Evolutionary conservation across 2,113 vertebrate genomes (phyloP), one percentile per base, ranked within the genome.

Genomic region (Illadopsis cleaveri): DNA sequence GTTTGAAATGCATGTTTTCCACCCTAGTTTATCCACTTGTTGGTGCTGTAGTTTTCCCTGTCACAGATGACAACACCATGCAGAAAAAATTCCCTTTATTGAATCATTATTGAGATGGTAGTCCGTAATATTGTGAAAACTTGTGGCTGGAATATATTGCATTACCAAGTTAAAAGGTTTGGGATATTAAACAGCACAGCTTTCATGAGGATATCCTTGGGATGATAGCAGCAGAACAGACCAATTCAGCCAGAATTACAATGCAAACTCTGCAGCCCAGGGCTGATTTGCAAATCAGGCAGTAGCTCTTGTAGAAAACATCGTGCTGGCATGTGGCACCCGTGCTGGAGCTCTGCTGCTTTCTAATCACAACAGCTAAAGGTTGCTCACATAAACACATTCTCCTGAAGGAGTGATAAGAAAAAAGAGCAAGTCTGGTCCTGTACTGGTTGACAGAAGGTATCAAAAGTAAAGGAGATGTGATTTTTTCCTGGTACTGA

Each of bases 301-400:
- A 88, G 20, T 24, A 45, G 38, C 15, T 38, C 35, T 71, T 75
- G 44, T 18, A 72, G 12, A 72, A 77, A 89, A 25, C 17, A 24
- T 19, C 8, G 0, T 33, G 23, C 66, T 93, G 38, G 16, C 79
- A 17, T 57, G 21, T 47, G 82, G 9, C 22, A 33, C 79, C 75
- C 62, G 38, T 65, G 19, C 42, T 44, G 71, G 40, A 30, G 77
- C 95, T 86, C 37, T 35, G 15, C 30, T 38, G 31, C 23, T 53
- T 90, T 95, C 93, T n/a, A 83, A 62, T 77, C 35, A 33, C 40
- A 79, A 18, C 51, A 80, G 19, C 20, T 51, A 47, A 86, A 78
- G 15, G 5, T 60, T 85, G 10, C 37, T 75, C 27, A 38, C 21
- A 58, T 45, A 57, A 82, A 45, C 33, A 4, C 17, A 4, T 30